Evolutionary conservation across 2,888 invertebrate species (phyloP), one percentile per base, ranked within the genome.

Genomic region (Zygogramma bicolorata): DNA sequence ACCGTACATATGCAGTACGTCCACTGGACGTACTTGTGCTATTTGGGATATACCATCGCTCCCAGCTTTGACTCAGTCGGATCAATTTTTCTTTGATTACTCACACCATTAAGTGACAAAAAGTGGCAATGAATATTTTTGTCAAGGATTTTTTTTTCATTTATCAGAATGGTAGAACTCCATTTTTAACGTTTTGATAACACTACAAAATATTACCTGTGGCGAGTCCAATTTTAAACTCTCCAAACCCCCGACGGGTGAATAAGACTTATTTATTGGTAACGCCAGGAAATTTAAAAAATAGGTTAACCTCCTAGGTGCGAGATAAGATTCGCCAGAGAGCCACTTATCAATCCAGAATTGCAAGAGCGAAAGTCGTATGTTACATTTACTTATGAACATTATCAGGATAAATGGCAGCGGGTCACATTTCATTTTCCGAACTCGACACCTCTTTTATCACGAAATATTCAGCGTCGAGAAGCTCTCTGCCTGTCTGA

Each of bases 341-440:
- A 75, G 75, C 75, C 58, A 77, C 75, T 78, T 73, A 75, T 78
- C 73, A 75, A 78, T 73, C 75, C 71, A 46, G 75, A 66, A 20
- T 59, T 66, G 38, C 53, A 40, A 57, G 20, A 73, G 70, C 73
- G 73, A 68, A 58, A 69, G 65, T 74, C 77, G 68, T 77, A 77
- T 42, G 68, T 76, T 75, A 65, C 73, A 66, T 71, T 76, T 75
- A 75, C 74, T 76, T 75, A 75, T 70, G 66, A 74, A 75, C 79
- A 71, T 75, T 77, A 79, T 79, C 77, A 79, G 69, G 73, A 72
- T 72, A 76, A 73, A 78, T 78, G 73, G 78, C 73, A 75, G 70
- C 68, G 70, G 71, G 75, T 77, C 73, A 77, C 75, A 75, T 77
- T 76, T 78, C 72, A 78, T 77, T 75, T 74, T 77, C 46, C 71